phyloP scores from a whole-genome alignment of 2,888 invertebrate genomes.

The Nycteola revayana region DNA sequence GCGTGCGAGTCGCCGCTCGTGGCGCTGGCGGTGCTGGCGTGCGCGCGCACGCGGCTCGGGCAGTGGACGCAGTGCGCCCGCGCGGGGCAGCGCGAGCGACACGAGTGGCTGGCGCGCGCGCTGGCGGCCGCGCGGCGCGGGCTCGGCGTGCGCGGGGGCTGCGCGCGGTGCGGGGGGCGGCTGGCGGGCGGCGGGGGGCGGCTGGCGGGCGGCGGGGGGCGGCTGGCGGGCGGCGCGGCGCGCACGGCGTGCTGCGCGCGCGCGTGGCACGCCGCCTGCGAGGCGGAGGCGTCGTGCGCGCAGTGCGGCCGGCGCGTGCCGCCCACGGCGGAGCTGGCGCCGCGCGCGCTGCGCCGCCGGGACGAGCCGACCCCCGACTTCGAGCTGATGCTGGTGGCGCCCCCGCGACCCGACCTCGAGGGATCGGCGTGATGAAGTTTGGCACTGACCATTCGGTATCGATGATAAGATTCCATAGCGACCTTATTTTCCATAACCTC shows the following conservation, averaged over 20 bases:
- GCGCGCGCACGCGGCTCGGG: constrained; percentile 41
- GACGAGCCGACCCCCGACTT: constrained; percentile 37
- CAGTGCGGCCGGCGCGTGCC: constrained; percentile 34
- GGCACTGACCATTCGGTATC: no score
- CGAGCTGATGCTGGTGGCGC: constrained; percentile 54
- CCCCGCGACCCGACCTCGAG: constrained; percentile 71
- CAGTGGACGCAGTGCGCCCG: constrained; percentile 45
- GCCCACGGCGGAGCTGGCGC: constrained; percentile 11
- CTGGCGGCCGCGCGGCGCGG: constrained; percentile 51
- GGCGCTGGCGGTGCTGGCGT: constrained; percentile 48
- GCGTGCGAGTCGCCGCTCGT: constrained; percentile 45
- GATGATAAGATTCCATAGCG: no score
- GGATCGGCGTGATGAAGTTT: constrained; percentile 34
- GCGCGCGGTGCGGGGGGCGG: constrained; percentile 47
- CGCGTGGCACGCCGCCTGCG: constrained; percentile 39
- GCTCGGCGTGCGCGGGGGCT: constrained; percentile 48
- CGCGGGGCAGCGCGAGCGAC: constrained; percentile 40
- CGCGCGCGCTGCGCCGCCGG: constrained; percentile 32
- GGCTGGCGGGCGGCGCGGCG: constrained; percentile 51
- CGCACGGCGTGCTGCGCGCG: constrained; percentile 54
- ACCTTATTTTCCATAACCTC: no score
- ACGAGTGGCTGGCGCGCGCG: constrained; percentile 55
- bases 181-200: constrained; percentile 51
- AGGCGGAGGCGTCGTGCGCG: constrained; percentile 42
- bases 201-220: constrained; percentile 53